phyloP scores from a whole-genome alignment of 1,140 invertebrate species.

The Anthonomus grandis region DNA sequence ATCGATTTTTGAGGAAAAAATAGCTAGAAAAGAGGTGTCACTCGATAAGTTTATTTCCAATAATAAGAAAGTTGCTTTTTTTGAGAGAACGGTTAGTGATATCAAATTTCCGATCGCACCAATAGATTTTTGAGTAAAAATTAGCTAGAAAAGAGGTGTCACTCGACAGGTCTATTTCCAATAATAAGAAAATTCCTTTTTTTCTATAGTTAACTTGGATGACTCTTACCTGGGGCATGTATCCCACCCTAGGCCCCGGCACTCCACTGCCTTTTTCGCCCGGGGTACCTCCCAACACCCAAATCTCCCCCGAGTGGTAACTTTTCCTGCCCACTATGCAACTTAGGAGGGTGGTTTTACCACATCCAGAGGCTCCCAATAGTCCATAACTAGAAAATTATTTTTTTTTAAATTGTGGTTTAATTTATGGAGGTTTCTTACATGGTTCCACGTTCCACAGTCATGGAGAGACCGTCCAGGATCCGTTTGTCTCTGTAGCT shows the following conservation, averaged over 20 bases:
- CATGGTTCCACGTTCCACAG: constrained; percentile 62
- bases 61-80: neutral
- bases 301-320: constrained; percentile 71
- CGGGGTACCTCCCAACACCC: constrained; percentile 74
- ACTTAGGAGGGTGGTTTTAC: constrained; percentile 81
- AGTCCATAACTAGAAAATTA: constrained; percentile 70
- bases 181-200: no score
- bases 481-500: constrained; percentile 56
- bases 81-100: neutral
- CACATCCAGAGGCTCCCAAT: constrained; percentile 80
- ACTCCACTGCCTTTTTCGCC: constrained; percentile 70
- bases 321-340: constrained; percentile 78
- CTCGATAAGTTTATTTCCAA: neutral
- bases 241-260: constrained; percentile 75
- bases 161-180: no score
- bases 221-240: constrained; percentile 81
- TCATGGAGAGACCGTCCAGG: constrained; percentile 60
- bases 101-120: neutral
- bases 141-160: no score
- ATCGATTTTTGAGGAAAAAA: no score
- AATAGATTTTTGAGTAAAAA: neutral
- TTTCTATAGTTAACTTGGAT: no score
- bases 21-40: no score
- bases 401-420: neutral
- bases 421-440: constrained; percentile 47